Conservation (phyloP, 2,113 vertebrate species). For the Ivindomyrus marchei region DNA sequence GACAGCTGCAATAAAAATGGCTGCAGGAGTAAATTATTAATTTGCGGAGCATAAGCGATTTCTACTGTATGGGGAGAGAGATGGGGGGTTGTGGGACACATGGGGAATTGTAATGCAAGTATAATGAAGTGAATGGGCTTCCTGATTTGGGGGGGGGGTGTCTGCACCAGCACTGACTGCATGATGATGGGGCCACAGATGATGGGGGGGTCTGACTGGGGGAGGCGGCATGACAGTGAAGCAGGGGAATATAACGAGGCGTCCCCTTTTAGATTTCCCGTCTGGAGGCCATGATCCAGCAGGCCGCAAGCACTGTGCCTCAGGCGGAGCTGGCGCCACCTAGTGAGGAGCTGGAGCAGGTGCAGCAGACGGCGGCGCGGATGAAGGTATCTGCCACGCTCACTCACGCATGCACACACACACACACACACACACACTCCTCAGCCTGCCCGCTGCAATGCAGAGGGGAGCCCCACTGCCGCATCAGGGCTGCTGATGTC, state of each 20-base stretch:
- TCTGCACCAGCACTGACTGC: not conserved
- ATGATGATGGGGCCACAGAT: not conserved
- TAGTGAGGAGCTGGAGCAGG: slow-evolving; percentile 52
- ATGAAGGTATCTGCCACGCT: slow-evolving; percentile 29
- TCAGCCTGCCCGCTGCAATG: not conserved
- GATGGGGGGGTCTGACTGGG: not conserved
- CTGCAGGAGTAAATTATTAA: not conserved
- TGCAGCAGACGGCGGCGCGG: slow-evolving; percentile 25
- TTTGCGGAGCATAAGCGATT: not conserved
- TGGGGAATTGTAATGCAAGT: not conserved
- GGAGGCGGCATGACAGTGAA: not conserved
- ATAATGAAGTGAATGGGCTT: not conserved
- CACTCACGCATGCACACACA: not conserved
- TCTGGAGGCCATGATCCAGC: slow-evolving; percentile 49
- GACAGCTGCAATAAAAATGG: not conserved
- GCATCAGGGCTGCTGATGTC: slow-evolving; percentile 7
- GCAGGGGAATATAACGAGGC: not conserved
- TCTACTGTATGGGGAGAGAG: not conserved
- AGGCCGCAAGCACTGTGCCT: slow-evolving; percentile 29
- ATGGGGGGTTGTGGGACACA: not conserved
- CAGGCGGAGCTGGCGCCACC: slow-evolving; percentile 20
- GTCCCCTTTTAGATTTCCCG: slow-evolving; percentile 46
- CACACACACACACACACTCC: not conserved
- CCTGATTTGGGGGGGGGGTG: not conserved
- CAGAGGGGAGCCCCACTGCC: not conserved